Conservation (phyloP, 2,113 vertebrate genomes). For the Pseudorectes ferrugineus region DNA sequence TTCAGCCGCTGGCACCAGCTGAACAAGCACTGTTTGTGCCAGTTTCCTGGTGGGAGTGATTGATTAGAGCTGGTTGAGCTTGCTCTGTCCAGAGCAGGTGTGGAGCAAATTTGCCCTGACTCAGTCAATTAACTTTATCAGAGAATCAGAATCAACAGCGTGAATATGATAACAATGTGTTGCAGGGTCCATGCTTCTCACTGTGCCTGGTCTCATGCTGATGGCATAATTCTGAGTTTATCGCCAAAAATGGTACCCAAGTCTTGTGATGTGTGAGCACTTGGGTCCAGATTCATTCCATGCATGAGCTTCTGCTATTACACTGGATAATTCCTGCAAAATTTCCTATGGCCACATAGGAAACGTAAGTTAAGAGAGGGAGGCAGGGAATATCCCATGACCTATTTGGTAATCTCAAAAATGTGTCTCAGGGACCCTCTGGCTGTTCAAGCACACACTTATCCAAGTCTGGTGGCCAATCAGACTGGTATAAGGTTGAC, state of each 20-base stretch:
- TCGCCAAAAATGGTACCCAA: neutral
- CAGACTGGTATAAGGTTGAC: neutral
- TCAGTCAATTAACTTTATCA: conserved; percentile 62
- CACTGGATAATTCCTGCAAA: neutral
- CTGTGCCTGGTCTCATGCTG: neutral
- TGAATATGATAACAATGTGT: neutral
- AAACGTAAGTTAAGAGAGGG: neutral
- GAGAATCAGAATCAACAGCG: conserved; percentile 11
- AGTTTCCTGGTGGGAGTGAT: conserved; percentile 42
- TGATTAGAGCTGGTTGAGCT: conserved; percentile 47
- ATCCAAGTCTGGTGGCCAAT: rapidly evolving
- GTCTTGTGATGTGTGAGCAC: neutral
- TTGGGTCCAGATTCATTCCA: neutral
- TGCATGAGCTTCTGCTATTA: neutral
- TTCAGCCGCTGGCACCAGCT: neutral
- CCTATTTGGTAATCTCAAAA: neutral
- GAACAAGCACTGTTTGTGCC: neutral
- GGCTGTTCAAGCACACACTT: neutral
- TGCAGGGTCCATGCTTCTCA: neutral
- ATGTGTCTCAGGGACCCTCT: neutral
- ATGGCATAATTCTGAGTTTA: neutral
- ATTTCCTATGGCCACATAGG: neutral
- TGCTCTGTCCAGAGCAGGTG: conserved; percentile 60
- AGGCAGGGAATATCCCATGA: neutral
- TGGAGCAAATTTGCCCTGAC: conserved; percentile 58